Evolutionary conservation across 2,888 invertebrate genomes (phyloP).

Genomic region (Amaurobius ferox): DNA sequence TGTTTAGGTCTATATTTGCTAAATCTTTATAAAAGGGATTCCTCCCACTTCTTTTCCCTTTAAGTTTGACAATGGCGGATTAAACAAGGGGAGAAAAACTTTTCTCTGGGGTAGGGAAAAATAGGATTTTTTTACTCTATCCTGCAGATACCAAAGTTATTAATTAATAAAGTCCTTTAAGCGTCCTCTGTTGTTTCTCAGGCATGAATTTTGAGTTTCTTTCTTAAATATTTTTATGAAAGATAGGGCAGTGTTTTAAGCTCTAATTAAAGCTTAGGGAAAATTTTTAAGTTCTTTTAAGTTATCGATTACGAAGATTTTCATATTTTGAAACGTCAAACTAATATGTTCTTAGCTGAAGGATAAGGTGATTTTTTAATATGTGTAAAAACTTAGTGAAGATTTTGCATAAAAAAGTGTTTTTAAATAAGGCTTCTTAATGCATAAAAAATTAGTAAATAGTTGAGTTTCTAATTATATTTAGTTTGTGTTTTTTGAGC

Average conservation of each 20-base stretch:
- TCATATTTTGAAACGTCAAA: slow-evolving; percentile 11
- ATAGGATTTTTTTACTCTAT: not conserved
- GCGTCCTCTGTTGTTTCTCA: slow-evolving; percentile 54
- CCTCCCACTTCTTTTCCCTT: slow-evolving; percentile 6
- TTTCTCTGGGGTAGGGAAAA: slow-evolving; percentile 29
- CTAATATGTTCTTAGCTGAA: not conserved
- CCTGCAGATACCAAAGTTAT: slow-evolving; percentile 57
- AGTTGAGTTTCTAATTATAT: not conserved
- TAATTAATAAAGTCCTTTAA: slow-evolving; percentile 71
- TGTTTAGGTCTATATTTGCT: slow-evolving; percentile 67
- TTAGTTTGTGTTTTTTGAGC: too few relatives aligned
- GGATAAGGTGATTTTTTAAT: not conserved
- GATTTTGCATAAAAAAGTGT: too few relatives aligned
- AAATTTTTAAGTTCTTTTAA: not conserved
- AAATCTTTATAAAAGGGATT: slow-evolving; percentile 60
- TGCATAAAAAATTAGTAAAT: too few relatives aligned
- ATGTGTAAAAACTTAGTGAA: not conserved
- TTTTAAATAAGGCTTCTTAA: too few relatives aligned
- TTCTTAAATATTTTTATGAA: slow-evolving; percentile 34
- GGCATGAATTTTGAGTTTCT: slow-evolving; percentile 29
- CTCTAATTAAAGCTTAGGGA: slow-evolving; percentile 58
- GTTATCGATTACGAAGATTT: slow-evolving; percentile 6
- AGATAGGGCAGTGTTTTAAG: slow-evolving; percentile 63
- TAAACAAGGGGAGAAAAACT: slow-evolving; percentile 11
- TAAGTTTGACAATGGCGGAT: slow-evolving; percentile 57